Percentiles rank a stretch among this genome's conserved stretches.
Evolutionary conservation across 2,113 vertebrate species (phyloP).

Genomic region (Microtus montanus): DNA sequence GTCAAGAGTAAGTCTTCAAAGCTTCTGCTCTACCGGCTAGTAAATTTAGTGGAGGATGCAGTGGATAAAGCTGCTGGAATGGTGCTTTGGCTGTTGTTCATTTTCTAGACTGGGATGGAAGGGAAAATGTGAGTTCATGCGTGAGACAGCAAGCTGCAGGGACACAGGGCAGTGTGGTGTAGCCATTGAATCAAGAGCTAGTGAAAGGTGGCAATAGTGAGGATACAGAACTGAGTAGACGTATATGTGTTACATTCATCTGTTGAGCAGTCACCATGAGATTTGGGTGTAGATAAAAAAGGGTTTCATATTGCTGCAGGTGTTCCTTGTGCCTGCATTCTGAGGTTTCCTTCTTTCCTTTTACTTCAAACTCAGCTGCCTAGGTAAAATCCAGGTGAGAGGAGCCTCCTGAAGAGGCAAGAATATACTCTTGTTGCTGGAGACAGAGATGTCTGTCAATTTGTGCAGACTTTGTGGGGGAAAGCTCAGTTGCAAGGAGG

Average conservation of each 20-base stretch:
- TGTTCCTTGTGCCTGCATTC: not conserved
- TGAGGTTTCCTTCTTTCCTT: not conserved
- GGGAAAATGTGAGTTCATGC: not conserved
- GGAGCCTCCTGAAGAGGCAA: not conserved
- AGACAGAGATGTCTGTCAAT: not conserved
- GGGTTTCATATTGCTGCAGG: not conserved
- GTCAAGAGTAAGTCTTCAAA: not conserved
- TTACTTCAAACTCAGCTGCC: not conserved
- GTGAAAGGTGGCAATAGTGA: conserved; percentile 15
- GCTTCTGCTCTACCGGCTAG: not conserved
- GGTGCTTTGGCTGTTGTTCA: conserved; percentile 3
- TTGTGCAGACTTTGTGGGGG: not conserved
- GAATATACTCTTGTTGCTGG: not conserved
- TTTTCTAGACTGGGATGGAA: not conserved
- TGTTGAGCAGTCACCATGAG: conserved; percentile 10
- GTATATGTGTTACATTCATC: not conserved
- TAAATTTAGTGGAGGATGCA: not conserved
- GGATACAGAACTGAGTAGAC: not conserved
- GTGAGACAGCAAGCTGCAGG: not conserved
- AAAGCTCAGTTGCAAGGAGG: not conserved
- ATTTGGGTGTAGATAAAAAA: not conserved
- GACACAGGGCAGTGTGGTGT: conserved; percentile 5
- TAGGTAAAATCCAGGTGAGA: not conserved
- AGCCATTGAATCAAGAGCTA: conserved; percentile 5
- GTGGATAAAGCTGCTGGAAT: conserved; percentile 18